Conservation (phyloP, 2,888 invertebrate genomes). For the Pristionchus entomophagus region DNA sequence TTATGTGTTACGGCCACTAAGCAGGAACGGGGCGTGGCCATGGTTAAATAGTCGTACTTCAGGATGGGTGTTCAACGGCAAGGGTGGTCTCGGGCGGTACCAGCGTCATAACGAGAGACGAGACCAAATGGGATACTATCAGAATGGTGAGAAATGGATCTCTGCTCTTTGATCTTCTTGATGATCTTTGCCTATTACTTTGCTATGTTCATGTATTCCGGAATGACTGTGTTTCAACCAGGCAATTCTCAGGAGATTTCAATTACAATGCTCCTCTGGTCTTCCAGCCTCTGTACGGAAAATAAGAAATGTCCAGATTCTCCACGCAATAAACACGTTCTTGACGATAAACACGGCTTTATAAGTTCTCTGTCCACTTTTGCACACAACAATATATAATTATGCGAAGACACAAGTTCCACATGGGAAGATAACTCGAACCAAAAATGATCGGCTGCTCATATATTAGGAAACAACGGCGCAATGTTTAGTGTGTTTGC, state of each 20-base stretch:
- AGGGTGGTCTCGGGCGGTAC: constrained; percentile 10
- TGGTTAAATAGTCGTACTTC: background rate
- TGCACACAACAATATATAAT: no score
- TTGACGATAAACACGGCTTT: no score
- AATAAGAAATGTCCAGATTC: background rate
- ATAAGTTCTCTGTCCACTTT: no score
- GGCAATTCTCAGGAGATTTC: background rate
- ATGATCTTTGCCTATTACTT: background rate
- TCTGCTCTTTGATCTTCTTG: no score
- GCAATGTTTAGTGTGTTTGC: no score
- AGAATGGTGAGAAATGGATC: background rate
- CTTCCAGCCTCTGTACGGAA: constrained; percentile 1
- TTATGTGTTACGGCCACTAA: background rate
- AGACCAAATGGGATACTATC: constrained; percentile 1
- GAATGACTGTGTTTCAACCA: background rate
- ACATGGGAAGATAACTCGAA: no score
- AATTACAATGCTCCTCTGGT: background rate
- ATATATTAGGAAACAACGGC: no score
- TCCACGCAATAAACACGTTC: no score
- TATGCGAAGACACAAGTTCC: no score
- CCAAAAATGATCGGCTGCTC: no score
- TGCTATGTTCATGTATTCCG: background rate
- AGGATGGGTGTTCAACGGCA: constrained; percentile 37
- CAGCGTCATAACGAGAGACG: background rate
- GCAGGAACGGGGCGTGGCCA: background rate